Base-by-base conservation (phyloP, 2,888 invertebrate species). In the Plagodis pulveraria region DNA sequence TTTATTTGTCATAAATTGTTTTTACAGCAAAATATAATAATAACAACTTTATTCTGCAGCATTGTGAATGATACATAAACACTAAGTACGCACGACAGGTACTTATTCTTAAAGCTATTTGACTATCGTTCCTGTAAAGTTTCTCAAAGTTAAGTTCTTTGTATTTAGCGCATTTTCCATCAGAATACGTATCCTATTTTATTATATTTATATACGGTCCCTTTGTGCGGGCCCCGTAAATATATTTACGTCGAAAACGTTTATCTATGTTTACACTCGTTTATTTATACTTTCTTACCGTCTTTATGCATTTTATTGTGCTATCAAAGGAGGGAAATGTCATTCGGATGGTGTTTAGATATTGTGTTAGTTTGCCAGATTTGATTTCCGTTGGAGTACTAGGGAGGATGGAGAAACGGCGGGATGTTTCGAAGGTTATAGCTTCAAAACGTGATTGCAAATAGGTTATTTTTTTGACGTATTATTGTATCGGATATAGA, bases 211-310 rank as follows among this genome's bases (percentile, higher is more conserved):
- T 56, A 48, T 48, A 48, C 47, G 52, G 38, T 8, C 50, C 53
- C 53, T 56, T 56, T 63, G 47, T 63, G 46, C 50, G 58, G 45
- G 32, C 52, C 52, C 56, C 61, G 58, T 64, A 64, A 64, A 66
- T 56, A 56, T 58, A 62, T 64, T 66, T 63, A 62, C 62, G 53
- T 57, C 58, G 22, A 43, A 56, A 54, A 34, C 62, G 55, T 66
- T 62, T 56, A 66, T 62, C 60, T 52, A 41, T 50, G 62, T 64
- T 66, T 63, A 60, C 62, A 47, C 51, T 40, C 58, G 62, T 65
- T 63, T 49, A 49, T 53, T 41, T 38, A 49, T 56, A 61, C 56
- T 61, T 56, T 49, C 43, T 46, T 47, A 52, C 60, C 49, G 32
- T 56, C 42, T 61, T 61, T 61, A 56, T 61, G 60, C 56, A 56